Evolutionary conservation across 2,888 invertebrate species (phyloP), one percentile per base, ranked within the genome.

Genomic region (Acanthosepion esculentum): DNA sequence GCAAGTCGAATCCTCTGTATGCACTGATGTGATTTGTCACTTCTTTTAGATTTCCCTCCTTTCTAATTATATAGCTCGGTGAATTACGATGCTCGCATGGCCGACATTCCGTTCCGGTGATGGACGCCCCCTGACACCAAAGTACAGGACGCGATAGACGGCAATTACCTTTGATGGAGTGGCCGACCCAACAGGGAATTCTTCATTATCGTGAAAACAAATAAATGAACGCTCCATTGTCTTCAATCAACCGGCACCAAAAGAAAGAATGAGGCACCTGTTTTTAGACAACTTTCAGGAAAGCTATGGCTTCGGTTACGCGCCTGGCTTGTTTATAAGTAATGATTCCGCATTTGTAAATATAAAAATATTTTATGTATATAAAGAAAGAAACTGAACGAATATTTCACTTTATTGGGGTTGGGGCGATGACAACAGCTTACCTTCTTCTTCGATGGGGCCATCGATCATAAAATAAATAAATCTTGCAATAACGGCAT

Each of bases 101-200:
- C n/a, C n/a, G 78, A 78, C 78, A n/a, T 33, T 33, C 15, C 78
- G 78, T 15, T 33, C 2, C 7, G n/a, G n/a, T 78, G 78, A 78
- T 78, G n/a, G 78, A 78, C 78, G 78, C 78, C n/a, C 41, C n/a
- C 78, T 78, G 78, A 78, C 78, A 78, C 78, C 2, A 78, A 78
- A 78, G 78, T n/a, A 78, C 78, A 78, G 78, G n/a, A 78, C n/a
- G 10, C 78, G n/a, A 15, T 78, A 78, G 78, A 78, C 78, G 78
- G 78, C 78, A 78, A 78, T 78, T 78, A 78, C 78, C 78, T 33
- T 78, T 78, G 78, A 78, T 78, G 78, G 78, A 78, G 78, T 78
- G 78, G n/a, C 78, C 78, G n/a, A 78, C n/a, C 15, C 15, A 78
- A 78, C 78, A 78, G 33, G 78, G n/a, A 78, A 78, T 78, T 78